Base-by-base conservation (phyloP, 2,797 vertebrate species). In the Chelon labrosus region DNA sequence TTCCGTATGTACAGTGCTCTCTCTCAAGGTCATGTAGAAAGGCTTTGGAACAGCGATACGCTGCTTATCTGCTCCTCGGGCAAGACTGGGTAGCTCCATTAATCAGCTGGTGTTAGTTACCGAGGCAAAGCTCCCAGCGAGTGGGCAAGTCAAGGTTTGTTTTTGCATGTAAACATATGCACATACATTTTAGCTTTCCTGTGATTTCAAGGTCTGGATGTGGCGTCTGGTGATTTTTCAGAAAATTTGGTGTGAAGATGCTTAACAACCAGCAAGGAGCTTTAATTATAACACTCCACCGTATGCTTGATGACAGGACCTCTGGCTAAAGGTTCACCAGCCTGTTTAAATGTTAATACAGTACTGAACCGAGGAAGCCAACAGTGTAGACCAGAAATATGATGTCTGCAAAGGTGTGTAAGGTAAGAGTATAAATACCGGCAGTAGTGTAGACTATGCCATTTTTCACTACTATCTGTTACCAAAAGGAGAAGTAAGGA, bases 1-100 rank as follows among this genome's bases (percentile, higher is more conserved):
- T 91, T 88, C 83, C 86, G 87, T n/a, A n/a, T 91, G 82, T 87
- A 85, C 85, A 86, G 84, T 84, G 73, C 83, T 76, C 80, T 91
- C 83, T 87, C 83, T 87, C 92, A 94, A 94, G 93, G 92, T 92
- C 89, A 80, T 69, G 75, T 53, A 65, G 76, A 85, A 81, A 73
- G 67, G 80, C 77, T 85, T 85, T 57, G 56, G 81, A 76, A 68
- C 88, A 75, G 70, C 38, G 72, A 91, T 89, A 89, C 77, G 84
- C 87, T 91, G 89, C 91, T 94, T 91, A 93, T 94, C 93, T 91
- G 51, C 67, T 92, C 85, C 90, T 79, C 58, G 7, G 88, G 91
- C 86, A 44, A 89, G 75, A 88, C 83, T 44, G 39, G 70, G 75
- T 82, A 73, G 83, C 83, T 77, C 90, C 86, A 94, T 94, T 92